These are phyloP conservation scores for Punctoribates punctum DNA, from an alignment of 2,888 invertebrate genomes.

Conservation along the genomic window DNA sequence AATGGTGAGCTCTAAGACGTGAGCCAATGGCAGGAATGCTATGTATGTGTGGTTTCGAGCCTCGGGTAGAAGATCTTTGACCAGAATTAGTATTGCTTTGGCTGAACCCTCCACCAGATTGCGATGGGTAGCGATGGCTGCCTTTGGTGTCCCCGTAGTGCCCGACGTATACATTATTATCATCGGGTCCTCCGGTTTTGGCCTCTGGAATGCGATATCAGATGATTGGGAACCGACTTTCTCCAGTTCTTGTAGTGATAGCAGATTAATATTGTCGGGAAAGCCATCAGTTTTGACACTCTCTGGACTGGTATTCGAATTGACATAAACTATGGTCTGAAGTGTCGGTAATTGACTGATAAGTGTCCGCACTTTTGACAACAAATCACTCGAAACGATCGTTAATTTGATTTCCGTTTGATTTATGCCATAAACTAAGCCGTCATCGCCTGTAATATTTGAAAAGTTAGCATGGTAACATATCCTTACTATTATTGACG, in stretches of 20 bases:
- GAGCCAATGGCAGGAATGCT: constrained; percentile 92
- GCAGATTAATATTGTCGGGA: constrained; percentile 11
- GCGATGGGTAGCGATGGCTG: constrained; percentile 49
- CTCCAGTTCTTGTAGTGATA: constrained; percentile 28
- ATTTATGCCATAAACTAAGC: constrained; percentile 75
- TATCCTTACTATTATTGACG: too few relatives aligned
- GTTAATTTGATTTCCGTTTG: constrained; percentile 92
- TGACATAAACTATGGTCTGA: constrained; percentile 31
- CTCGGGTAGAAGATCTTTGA: constrained; percentile 25
- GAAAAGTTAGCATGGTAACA: too few relatives aligned
- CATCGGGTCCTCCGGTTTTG: constrained; percentile 69
- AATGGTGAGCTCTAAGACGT: constrained; percentile 90
- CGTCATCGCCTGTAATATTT: neutral
- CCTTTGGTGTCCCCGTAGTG: constrained; percentile 57
- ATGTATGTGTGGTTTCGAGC: constrained; percentile 69
- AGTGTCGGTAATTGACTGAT: constrained; percentile 17
- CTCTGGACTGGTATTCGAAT: neutral
- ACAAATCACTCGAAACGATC: constrained; percentile 83
- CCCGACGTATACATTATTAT: constrained; percentile 93
- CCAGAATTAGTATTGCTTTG: constrained; percentile 14
- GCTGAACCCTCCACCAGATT: constrained; percentile 44
- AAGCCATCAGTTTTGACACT: neutral
- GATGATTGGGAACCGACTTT: neutral
- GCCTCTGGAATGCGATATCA: neutral
- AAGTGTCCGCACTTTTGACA: constrained; percentile 58